Conservation (phyloP, 2,797 vertebrate genomes). For the Intellagama lesueurii region DNA sequence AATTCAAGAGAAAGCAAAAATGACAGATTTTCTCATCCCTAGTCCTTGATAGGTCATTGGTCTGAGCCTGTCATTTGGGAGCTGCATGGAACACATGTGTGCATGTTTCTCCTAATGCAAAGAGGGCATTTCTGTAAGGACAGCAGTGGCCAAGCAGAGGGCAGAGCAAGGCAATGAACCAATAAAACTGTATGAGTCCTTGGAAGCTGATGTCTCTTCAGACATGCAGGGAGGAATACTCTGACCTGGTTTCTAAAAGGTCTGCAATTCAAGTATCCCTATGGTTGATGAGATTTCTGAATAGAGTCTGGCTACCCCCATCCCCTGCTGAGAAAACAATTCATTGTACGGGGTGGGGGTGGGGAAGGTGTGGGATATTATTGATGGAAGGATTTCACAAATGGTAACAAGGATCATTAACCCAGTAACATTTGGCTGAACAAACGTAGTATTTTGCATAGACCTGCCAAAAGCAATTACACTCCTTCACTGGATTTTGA, state of each 20-base stretch:
- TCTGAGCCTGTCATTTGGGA: background rate
- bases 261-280: background rate
- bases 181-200: background rate
- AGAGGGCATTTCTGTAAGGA: background rate
- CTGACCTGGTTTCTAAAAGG: background rate
- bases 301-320: background rate
- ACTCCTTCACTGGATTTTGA: background rate
- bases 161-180: background rate
- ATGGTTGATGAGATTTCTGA: background rate
- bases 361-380: background rate
- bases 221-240: background rate
- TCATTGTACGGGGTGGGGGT: background rate
- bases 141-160: background rate
- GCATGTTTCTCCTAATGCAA: background rate
- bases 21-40: background rate
- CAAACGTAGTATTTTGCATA: background rate
- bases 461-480: background rate
- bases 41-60: background rate
- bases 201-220: background rate
- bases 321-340: background rate
- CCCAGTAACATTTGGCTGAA: background rate
- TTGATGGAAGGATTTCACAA: background rate
- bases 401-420: slow-evolving; percentile 6
- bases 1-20: background rate
- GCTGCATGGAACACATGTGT: background rate